Percentiles rank a stretch among this genome's conserved stretches.
Conservation (phyloP, 2,113 vertebrate genomes). For the Calidris pygmaea region DNA sequence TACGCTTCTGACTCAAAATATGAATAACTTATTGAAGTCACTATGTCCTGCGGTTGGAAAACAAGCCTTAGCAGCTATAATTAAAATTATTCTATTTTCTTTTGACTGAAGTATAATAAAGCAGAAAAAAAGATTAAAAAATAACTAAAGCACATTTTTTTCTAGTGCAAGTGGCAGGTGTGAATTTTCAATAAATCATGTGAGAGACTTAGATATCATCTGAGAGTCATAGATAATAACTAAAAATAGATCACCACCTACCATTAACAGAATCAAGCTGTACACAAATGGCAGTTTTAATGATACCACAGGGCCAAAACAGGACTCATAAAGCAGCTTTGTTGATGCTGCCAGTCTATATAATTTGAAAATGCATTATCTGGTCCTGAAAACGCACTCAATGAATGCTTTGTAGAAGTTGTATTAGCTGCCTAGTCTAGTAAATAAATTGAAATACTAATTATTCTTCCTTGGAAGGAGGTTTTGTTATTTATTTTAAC, state of each 20-base stretch:
- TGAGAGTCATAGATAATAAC: not conserved
- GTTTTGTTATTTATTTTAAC: not conserved
- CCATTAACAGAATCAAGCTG: not conserved
- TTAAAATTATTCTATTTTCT: not conserved
- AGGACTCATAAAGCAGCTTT: not conserved
- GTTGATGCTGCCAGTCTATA: not conserved
- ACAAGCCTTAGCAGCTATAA: not conserved
- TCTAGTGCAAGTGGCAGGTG: not conserved
- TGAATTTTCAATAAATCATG: not conserved
- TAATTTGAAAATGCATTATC: conserved; percentile 3
- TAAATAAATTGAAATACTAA: conserved; percentile 18
- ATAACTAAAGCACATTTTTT: not conserved
- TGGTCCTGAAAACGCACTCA: not conserved
- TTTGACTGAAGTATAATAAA: not conserved
- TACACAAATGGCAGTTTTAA: not conserved
- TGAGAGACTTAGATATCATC: not conserved
- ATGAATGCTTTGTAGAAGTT: not conserved
- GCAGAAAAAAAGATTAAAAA: not conserved
- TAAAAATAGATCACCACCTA: not conserved
- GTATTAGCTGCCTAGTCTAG: not conserved
- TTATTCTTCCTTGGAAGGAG: not conserved
- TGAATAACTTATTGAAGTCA: not conserved
- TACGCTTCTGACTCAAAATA: not conserved
- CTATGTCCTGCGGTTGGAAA: not conserved
- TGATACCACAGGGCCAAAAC: not conserved